Percentiles rank a stretch among this genome's conserved stretches.
phyloP scores from a whole-genome alignment of 2,797 vertebrate genomes.

The Bradypodion pumilum region DNA sequence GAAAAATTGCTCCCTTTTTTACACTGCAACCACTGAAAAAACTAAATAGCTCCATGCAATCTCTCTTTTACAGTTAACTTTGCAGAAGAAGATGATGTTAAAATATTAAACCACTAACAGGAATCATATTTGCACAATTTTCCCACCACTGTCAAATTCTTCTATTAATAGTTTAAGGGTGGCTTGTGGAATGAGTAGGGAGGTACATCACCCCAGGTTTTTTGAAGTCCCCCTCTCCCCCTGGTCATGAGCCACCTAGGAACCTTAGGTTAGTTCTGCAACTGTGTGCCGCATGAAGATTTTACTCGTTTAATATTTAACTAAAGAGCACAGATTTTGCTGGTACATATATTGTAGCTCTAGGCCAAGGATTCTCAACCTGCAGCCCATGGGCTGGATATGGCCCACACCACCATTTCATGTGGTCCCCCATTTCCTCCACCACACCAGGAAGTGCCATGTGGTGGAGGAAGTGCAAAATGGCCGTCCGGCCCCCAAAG shows the following conservation, averaged over 20 bases:
- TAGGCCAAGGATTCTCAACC: too few species aligned
- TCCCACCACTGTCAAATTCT: neutral
- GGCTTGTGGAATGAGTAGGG: too few species aligned
- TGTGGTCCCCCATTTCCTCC: too few species aligned
- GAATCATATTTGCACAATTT: neutral
- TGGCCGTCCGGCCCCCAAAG: too few species aligned
- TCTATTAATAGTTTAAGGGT: too few species aligned
- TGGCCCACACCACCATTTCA: too few species aligned
- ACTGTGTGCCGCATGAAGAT: neutral
- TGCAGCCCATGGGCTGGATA: too few species aligned
- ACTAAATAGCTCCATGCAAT: neutral
- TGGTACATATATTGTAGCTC: too few species aligned
- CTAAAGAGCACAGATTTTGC: neutral
- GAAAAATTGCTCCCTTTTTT: neutral
- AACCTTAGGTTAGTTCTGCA: neutral
- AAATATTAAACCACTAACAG: neutral
- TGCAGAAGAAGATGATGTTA: neutral
- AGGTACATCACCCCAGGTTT: too few species aligned
- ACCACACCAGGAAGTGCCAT: too few species aligned
- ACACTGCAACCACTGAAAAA: neutral
- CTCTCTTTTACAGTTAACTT: neutral
- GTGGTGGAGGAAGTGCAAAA: too few species aligned
- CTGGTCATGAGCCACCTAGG: neutral
- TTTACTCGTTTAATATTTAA: neutral
- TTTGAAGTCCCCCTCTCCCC: too few species aligned